Conservation (phyloP, 2,888 invertebrate genomes). For the Agrilus biguttatus region DNA sequence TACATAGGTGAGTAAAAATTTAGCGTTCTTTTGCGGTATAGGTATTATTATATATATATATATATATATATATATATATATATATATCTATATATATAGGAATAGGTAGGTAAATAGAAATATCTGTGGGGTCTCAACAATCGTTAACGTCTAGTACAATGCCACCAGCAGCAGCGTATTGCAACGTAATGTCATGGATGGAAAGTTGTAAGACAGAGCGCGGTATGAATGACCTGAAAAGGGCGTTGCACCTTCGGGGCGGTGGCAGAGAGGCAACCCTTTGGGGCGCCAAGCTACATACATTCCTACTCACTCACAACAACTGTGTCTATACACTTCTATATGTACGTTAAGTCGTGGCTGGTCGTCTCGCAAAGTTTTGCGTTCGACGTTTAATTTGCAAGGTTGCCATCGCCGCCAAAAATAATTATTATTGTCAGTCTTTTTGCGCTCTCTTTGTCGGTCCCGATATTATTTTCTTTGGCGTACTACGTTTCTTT, state of each 20-base stretch:
- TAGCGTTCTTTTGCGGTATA: no score
- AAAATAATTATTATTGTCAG: no score
- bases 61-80: no score
- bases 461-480: constrained; percentile 7
- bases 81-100: no score
- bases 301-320: neutral
- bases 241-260: constrained; percentile 21
- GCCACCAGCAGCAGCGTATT: no score
- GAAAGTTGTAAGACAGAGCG: constrained; percentile 12
- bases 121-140: no score
- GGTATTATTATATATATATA: no score
- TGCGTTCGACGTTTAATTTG: no score
- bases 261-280: constrained; percentile 7
- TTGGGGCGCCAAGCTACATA: constrained; percentile 8
- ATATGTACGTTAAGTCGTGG: constrained; percentile 4
- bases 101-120: no score
- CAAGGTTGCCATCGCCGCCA: no score
- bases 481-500: constrained; percentile 9
- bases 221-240: constrained; percentile 26
- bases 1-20: no score
- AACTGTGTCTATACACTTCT: neutral
- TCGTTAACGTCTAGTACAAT: no score
- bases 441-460: neutral
- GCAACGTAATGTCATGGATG: constrained; percentile 11
- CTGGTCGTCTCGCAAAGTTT: neutral